phyloP scores from a whole-genome alignment of 2,797 vertebrate genomes.

The Lacerta viridis region DNA sequence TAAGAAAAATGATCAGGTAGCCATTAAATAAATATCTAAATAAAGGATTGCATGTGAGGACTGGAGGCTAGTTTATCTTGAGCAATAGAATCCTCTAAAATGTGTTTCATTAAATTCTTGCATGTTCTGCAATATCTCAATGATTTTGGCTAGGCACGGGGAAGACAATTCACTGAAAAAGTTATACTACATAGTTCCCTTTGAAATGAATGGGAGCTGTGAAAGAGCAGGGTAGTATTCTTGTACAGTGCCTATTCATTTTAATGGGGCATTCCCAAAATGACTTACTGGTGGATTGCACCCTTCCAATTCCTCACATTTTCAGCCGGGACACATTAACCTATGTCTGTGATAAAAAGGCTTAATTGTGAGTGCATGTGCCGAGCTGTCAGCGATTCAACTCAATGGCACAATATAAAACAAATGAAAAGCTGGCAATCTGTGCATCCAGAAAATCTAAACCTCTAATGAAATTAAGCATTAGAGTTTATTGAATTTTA shows the following conservation, averaged over 20 bases:
- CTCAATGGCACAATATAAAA: slow-evolving; percentile 70
- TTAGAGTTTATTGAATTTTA: slow-evolving; percentile 84
- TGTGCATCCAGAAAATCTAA: slow-evolving; percentile 77
- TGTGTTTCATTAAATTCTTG: slow-evolving; percentile 68
- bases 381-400: slow-evolving; percentile 66
- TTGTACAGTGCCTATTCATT: not conserved
- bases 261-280: not conserved
- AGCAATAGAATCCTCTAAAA: slow-evolving; percentile 71
- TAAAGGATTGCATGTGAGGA: slow-evolving; percentile 71
- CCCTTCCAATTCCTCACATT: slow-evolving; percentile 42
- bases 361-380: slow-evolving; percentile 38
- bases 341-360: slow-evolving; percentile 37
- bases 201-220: slow-evolving; percentile 1
- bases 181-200: not conserved
- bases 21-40: slow-evolving; percentile 59
- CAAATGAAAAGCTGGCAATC: slow-evolving; percentile 77
- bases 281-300: not conserved
- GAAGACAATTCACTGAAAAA: not conserved
- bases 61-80: slow-evolving; percentile 69
- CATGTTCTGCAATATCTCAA: slow-evolving; percentile 67
- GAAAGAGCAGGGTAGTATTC: not conserved
- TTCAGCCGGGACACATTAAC: slow-evolving; percentile 47
- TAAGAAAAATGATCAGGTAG: slow-evolving; percentile 70
- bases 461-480: slow-evolving; percentile 85
- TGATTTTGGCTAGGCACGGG: slow-evolving; percentile 69